Evolutionary conservation across 2,797 vertebrate species (phyloP).

Genomic region (Picus viridis): DNA sequence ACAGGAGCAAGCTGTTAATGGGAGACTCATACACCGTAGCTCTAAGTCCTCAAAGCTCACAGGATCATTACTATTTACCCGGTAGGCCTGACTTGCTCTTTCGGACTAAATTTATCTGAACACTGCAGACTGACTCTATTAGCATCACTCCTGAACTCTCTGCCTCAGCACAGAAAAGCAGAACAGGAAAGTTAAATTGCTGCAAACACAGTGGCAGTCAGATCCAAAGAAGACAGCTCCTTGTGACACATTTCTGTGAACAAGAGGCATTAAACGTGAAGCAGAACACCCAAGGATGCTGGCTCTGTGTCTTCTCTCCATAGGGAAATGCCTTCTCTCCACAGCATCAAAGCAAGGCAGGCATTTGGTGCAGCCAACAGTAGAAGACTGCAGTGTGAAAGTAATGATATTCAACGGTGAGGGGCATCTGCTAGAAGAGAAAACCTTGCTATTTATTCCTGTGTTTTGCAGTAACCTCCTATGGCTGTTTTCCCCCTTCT

Average conservation of each 20-base stretch:
- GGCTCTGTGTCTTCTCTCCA: background rate
- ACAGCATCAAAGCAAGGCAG: background rate
- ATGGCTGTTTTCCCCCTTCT: background rate
- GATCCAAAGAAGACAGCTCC: background rate
- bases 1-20: background rate
- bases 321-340: background rate
- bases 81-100: slow-evolving; percentile 22
- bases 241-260: slow-evolving; percentile 31
- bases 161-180: background rate
- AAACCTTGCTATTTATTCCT: background rate
- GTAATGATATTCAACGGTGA: background rate
- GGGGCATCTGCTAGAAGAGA: background rate
- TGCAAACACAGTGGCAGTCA: background rate
- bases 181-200: slow-evolving; percentile 51
- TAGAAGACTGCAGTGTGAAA: background rate
- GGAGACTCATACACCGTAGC: background rate
- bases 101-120: slow-evolving; percentile 41
- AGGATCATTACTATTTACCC: slow-evolving; percentile 55
- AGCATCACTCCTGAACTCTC: slow-evolving; percentile 43
- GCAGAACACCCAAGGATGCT: background rate
- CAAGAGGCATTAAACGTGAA: slow-evolving; percentile 27
- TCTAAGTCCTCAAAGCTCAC: background rate
- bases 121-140: slow-evolving; percentile 62
- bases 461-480: background rate
- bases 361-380: background rate